Percentiles rank a stretch among this genome's conserved stretches.
Conservation (phyloP, 23 tunicate species). For the Styela clava region DNA sequence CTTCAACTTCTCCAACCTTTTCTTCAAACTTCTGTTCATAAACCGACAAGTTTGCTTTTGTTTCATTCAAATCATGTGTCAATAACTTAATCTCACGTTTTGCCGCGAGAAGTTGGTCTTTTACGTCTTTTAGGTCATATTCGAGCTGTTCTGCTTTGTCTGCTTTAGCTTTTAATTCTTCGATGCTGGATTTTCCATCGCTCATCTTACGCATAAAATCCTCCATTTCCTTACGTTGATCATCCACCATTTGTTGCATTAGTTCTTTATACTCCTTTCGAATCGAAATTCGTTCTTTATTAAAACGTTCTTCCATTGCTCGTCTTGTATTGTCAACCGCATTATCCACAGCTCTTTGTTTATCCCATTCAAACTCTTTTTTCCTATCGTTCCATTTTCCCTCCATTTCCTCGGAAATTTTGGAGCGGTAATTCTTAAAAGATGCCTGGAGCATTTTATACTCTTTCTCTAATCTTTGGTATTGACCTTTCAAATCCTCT, state of each 20-base stretch:
- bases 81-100: conserved; percentile 30
- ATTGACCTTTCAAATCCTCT: conserved; percentile 22
- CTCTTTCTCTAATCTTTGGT: conserved; percentile 52
- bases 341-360: conserved; percentile 48
- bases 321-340: conserved; percentile 59
- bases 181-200: conserved; percentile 34
- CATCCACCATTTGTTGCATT: conserved; percentile 60
- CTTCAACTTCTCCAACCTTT: conserved; percentile 64
- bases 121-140: conserved; percentile 33
- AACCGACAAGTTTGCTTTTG: conserved; percentile 33
- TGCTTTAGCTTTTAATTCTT: conserved; percentile 61
- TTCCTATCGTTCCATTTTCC: conserved; percentile 32
- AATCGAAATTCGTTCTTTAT: conserved; percentile 46
- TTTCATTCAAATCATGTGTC: neutral
- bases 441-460: conserved; percentile 80
- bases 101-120: conserved; percentile 4
- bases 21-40: conserved; percentile 65
- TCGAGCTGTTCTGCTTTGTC: conserved; percentile 40
- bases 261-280: conserved; percentile 50
- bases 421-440: conserved; percentile 58
- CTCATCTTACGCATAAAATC: conserved; percentile 35
- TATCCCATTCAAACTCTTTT: conserved; percentile 75
- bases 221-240: conserved; percentile 60
- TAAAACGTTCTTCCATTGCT: conserved; percentile 54
- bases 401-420: conserved; percentile 75